These are phyloP conservation scores for Seira sanloemensis DNA, from an alignment of 2,888 invertebrate species.

Conservation along the genomic window DNA sequence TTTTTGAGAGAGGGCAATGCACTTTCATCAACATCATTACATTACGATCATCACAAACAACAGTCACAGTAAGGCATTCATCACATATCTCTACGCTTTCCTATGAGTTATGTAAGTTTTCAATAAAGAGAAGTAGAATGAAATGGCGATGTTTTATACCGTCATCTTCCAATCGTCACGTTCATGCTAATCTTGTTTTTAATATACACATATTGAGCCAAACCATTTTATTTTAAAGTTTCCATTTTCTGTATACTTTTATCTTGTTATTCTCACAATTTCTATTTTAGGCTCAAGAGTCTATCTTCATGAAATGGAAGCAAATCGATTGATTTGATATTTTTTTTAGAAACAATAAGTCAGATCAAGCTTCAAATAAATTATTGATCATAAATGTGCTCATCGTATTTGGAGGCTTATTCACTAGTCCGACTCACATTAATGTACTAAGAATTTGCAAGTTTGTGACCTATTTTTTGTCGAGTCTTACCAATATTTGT, in stretches of 20 bases:
- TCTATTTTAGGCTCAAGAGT: no score
- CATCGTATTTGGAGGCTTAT: background rate
- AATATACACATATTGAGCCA: no score
- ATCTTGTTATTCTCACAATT: no score
- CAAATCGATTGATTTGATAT: background rate
- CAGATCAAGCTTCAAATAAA: background rate
- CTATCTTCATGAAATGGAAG: no score
- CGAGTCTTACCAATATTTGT: constrained; percentile 21
- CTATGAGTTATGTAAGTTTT: no score
- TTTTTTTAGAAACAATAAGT: background rate
- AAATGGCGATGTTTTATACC: no score
- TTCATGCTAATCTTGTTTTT: background rate
- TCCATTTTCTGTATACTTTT: no score
- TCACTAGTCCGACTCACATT: no score
- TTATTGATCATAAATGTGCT: background rate
- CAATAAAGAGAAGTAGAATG: no score
- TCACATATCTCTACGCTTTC: background rate
- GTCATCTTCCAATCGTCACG: background rate
- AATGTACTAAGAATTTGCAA: no score
- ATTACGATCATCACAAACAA: no score
- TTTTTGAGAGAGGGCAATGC: constrained; percentile 55
- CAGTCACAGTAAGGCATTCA: background rate
- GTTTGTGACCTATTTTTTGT: constrained; percentile 15
- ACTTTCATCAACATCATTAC: constrained; percentile 52
- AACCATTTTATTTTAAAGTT: no score